Evolutionary conservation across 2,888 invertebrate species (phyloP), one percentile per base, ranked within the genome.

Genomic region (Nyleta sp.): DNA sequence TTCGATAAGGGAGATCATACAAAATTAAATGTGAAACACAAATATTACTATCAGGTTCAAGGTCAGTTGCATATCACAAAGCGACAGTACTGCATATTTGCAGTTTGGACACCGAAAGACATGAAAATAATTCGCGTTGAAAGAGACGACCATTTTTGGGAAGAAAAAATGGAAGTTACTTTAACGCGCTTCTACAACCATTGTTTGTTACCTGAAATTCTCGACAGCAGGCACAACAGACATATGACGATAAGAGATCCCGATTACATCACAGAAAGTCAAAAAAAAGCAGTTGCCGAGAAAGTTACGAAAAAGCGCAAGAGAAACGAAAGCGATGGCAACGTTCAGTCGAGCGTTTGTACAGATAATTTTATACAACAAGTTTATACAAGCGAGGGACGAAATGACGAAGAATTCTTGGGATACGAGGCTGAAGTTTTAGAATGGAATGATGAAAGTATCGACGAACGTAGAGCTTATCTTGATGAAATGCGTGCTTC

Each of bases 181-280:
- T 15, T 84, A 10, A 24, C n/a, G 11, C 42, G 57, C 6, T 83
- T 84, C 44, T 83, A 83, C 62, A 68, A 60, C 13, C 40, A 82
- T 7, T 83, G 81, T 31, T 11, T 84, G 17, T 62, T 84, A 2
- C 83, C 83, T 6, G 83, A 85, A 80, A 85, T 84, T 11, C 24
- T 84, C 2, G 83, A 85, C 46, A 77, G 79, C 55, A 44, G 80
- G 0, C 33, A 64, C 11, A 42, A 1, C 15, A 31, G 52, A 33
- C 24, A 31, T 24, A 50, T 50, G 50, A 28, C 50, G 2, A 50
- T 50, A 8, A 53, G 53, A 20, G 28, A 53, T 35, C 53, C 38
- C 3, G 42, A 42, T 13, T 42, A 42, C 10, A 42, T 42, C 10
- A 7, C 13, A 6, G 15, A 42, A 4, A 42, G 17, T n/a, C 42